Base-by-base conservation (phyloP, 2,888 invertebrate species). In the Mellilla xanthometata region DNA sequence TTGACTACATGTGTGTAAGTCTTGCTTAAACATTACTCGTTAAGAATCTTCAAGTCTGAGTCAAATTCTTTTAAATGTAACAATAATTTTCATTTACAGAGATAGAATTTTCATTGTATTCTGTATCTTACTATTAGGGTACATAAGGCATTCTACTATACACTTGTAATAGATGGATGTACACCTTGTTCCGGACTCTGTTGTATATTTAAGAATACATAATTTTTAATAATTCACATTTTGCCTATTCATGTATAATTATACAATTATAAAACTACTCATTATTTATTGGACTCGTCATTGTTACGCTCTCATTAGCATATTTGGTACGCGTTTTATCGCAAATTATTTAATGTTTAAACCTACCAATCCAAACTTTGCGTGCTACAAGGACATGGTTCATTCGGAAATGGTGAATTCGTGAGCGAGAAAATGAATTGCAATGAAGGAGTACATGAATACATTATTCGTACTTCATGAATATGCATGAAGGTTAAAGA, bases 201-300 rank as follows among this genome's bases (percentile, higher is more conserved):
- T 75, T 78, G 72, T 85, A 83, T 76, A 75, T 76, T 69, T 81
- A 81, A 76, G 72, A 76, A 73, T 81, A 79, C 77, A 78, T 81
- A 77, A 83, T 86, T 52, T 82, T 83, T 81, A 83, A 82, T 78
- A 72, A 82, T 80, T 84, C 87, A 88, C 88, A 77, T 82, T 86
- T 87, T 86, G 85, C 82, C 86, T 87, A 87, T 86, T 86, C 86
- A 81, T 87, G 83, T 85, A 81, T 84, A 81, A 85, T 41, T 86
- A 87, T 87, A 87, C 81, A 84, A 86, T 80, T 82, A 80, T 65
- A 80, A 81, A 75, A 78, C 68, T 74, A 79, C 69, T 69, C 67
- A 58, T 66, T 72, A 70, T 71, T 65, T 64, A 66, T 59, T 76
- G 71, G 73, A 73, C 61, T 78, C 67, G 51, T 74, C 72, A 68